These are phyloP conservation scores for Enteromius argenteus DNA, from an alignment of 2,797 vertebrate genomes.

Conservation along the genomic window DNA sequence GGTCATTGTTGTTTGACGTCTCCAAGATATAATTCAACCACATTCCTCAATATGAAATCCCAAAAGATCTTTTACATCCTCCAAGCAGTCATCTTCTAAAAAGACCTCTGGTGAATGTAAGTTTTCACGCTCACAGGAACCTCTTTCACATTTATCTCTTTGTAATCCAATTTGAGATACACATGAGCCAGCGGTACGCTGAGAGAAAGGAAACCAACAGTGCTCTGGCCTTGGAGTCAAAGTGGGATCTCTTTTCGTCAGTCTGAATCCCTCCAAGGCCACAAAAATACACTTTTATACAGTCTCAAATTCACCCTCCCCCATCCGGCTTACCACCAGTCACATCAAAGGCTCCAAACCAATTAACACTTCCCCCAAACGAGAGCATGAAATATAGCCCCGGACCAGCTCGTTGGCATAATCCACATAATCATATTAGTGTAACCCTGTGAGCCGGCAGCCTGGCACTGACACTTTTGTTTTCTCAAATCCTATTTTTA, in stretches of 20 bases:
- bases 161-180: slow-evolving; percentile 53
- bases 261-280: slow-evolving; percentile 64
- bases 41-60: background rate
- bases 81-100: slow-evolving; percentile 4
- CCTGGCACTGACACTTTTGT: slow-evolving; percentile 25
- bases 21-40: background rate
- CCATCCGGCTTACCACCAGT: slow-evolving; percentile 61
- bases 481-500: slow-evolving; percentile 11
- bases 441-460: slow-evolving; percentile 65
- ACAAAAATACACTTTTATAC: slow-evolving; percentile 67
- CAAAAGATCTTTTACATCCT: background rate
- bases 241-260: slow-evolving; percentile 58
- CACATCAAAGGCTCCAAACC: slow-evolving; percentile 80
- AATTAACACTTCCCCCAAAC: slow-evolving; percentile 79
- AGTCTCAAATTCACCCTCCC: slow-evolving; percentile 4
- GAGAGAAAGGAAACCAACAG: background rate
- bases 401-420: slow-evolving; percentile 79
- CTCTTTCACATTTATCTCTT: slow-evolving; percentile 30
- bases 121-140: background rate
- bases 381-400: slow-evolving; percentile 71
- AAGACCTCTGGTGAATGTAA: background rate
- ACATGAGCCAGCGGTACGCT: background rate
- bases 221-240: slow-evolving; percentile 24
- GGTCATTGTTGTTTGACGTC: background rate
- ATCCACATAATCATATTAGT: slow-evolving; percentile 83